Evolutionary conservation across 2,888 invertebrate species (phyloP), one percentile per base, ranked within the genome.

Genomic region (Pemphredon lugubris): DNA sequence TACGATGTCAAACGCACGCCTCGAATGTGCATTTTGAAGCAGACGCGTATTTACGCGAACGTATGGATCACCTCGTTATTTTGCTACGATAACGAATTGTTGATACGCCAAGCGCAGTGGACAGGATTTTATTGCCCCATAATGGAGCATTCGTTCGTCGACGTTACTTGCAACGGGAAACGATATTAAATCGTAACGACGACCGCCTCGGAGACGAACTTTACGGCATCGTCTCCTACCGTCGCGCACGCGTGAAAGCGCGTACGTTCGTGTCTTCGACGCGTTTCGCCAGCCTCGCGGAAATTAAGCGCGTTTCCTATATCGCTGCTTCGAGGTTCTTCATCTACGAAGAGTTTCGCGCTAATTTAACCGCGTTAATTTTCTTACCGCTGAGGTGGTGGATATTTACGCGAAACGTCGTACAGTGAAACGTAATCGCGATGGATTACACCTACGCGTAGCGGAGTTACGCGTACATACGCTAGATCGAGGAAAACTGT

Each of bases 11-110:
- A 57, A 44, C 60, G 53, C 74, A 74, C 54, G 57, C 30, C 18
- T 18, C 42, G 55, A 37, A 20, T 26, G 51, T 21, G 54, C 42
- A 53, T 50, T 51, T 54, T 14, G 53, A 51, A 14, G 14, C 11
- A 0, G 21, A n/a, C 44, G 32, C 34, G 42, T 65, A 51, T 69
- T 59, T 54, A 64, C 45, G 64, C 53, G 20, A 58, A 57, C 48
- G 16, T 42, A 39, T 44, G 59, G 54, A 63, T 71, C 50, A 13
- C 40, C 53, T 51, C 45, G 65, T 58, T 77, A 77, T 77, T 74
- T 67, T 44, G 47, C 34, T 32, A 57, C 57, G 66, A 77, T 77
- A 77, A 74, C 70, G 54, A 74, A 77, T 73, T 59, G 64, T 70
- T 70, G 60, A 77, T 60, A 50, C 57, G 73, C 54, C 77, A 64